A percentile compares a stretch with the other conserved stretches of the same genome.
These are phyloP conservation scores for Enteromius trimaculatus DNA, from an alignment of 2,797 vertebrate species.

Conservation along the genomic window DNA sequence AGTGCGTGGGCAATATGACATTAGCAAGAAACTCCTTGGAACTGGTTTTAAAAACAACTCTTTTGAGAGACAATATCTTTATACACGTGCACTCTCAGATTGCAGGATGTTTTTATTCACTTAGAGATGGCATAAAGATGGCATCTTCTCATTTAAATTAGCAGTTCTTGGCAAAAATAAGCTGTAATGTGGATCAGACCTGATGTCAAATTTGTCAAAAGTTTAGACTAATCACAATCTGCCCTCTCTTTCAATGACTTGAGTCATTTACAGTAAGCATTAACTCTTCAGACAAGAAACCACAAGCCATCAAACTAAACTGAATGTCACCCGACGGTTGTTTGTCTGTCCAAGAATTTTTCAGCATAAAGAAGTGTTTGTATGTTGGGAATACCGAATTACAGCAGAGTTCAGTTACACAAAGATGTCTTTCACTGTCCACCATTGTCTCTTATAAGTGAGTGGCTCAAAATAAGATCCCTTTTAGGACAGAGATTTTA, in stretches of 20 bases:
- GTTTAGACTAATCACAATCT: slow-evolving; percentile 8
- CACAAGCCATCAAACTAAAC: slow-evolving; percentile 30
- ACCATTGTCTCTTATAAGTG: slow-evolving; percentile 32
- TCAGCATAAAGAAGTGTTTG: slow-evolving; percentile 53
- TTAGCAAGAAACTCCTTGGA: too few species aligned
- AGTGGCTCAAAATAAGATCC: slow-evolving; percentile 36
- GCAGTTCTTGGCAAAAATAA: neutral
- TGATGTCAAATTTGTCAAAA: neutral
- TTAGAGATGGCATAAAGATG: neutral
- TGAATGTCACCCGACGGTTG: slow-evolving; percentile 27
- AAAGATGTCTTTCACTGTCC: slow-evolving; percentile 45
- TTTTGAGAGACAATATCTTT: too few species aligned
- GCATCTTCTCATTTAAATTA: neutral
- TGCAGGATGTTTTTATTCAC: too few species aligned
- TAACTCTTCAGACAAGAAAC: slow-evolving; percentile 19
- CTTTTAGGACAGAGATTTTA: slow-evolving; percentile 27
- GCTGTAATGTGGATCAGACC: neutral
- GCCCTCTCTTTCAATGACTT: neutral
- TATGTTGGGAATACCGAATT: slow-evolving; percentile 43
- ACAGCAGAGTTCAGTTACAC: slow-evolving; percentile 41
- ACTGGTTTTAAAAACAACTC: too few species aligned
- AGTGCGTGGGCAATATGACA: too few species aligned
- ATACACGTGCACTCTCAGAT: too few species aligned
- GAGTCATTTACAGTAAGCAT: neutral
- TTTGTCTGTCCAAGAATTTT: slow-evolving; percentile 16